phyloP scores from a whole-genome alignment of 1,140 invertebrate species.

The Akabosia matsudoensis region DNA sequence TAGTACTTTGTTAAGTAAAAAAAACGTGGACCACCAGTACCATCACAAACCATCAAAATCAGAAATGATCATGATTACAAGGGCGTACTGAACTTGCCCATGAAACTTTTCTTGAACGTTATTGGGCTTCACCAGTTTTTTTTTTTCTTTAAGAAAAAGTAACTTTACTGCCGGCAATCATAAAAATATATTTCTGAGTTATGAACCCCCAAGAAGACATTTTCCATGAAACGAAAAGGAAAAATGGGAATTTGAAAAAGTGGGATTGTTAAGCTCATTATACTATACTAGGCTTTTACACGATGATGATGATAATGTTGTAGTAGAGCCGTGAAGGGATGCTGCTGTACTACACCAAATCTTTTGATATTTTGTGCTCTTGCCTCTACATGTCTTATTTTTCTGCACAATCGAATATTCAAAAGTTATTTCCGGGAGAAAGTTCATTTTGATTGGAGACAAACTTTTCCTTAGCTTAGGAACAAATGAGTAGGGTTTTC shows the following conservation, averaged over 20 bases:
- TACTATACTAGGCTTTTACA: not conserved
- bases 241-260: not conserved
- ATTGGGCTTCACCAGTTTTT: not conserved
- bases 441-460: not conserved
- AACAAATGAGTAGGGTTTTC: not conserved
- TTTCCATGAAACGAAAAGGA: not conserved
- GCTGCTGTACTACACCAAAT: not conserved
- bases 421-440: no score
- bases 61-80: not conserved
- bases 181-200: not conserved
- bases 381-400: not conserved
- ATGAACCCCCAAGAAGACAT: not conserved
- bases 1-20: not conserved
- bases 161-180: not conserved
- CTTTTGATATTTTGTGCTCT: not conserved
- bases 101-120: slow-evolving; percentile 6
- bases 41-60: not conserved
- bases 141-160: slow-evolving; percentile 1
- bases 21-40: not conserved
- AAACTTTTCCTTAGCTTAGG: not conserved
- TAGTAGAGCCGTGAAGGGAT: not conserved
- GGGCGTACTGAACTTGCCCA: slow-evolving; percentile 10
- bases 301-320: not conserved
- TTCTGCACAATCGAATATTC: not conserved
- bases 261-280: not conserved